phyloP scores from a whole-genome alignment of 23 tunicate genomes.

The Trididemnum clinides region DNA sequence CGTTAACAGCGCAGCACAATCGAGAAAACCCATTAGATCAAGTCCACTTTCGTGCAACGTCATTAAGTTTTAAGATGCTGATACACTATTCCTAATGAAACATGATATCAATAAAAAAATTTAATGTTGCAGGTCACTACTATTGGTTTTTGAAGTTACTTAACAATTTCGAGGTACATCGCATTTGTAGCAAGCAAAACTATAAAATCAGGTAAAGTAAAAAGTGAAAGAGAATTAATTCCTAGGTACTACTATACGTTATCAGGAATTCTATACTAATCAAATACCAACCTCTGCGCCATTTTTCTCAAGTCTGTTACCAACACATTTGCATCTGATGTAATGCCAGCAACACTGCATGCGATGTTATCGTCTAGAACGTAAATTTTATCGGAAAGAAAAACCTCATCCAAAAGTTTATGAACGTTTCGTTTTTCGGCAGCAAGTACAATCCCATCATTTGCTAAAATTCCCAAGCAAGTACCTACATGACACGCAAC shows the following conservation, averaged over 20 bases:
- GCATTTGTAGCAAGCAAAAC: too few species aligned
- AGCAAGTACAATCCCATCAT: slow-evolving; percentile 88
- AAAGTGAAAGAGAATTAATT: background rate
- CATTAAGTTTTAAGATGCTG: too few species aligned
- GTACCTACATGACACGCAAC: too few species aligned
- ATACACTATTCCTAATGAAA: too few species aligned
- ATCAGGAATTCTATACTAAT: background rate
- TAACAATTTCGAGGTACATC: too few species aligned
- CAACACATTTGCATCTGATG: slow-evolving; percentile 97
- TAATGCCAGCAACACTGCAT: slow-evolving; percentile 97
- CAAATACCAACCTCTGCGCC: slow-evolving; percentile 66
- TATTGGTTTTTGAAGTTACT: too few species aligned
- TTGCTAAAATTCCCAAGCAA: slow-evolving; percentile 92
- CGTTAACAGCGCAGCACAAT: too few species aligned
- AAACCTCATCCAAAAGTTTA: slow-evolving; percentile 89
- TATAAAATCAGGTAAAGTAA: background rate
- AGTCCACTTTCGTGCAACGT: too few species aligned
- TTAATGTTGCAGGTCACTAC: too few species aligned
- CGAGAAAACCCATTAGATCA: too few species aligned
- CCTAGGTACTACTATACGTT: background rate
- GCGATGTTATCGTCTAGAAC: slow-evolving; percentile 94
- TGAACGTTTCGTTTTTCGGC: slow-evolving; percentile 96
- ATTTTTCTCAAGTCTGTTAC: slow-evolving; percentile 70
- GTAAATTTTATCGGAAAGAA: slow-evolving; percentile 90
- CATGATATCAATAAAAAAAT: too few species aligned